These are phyloP conservation scores for Carassius gibelio DNA, from an alignment of 2,113 vertebrate genomes.

Conservation along the genomic window DNA sequence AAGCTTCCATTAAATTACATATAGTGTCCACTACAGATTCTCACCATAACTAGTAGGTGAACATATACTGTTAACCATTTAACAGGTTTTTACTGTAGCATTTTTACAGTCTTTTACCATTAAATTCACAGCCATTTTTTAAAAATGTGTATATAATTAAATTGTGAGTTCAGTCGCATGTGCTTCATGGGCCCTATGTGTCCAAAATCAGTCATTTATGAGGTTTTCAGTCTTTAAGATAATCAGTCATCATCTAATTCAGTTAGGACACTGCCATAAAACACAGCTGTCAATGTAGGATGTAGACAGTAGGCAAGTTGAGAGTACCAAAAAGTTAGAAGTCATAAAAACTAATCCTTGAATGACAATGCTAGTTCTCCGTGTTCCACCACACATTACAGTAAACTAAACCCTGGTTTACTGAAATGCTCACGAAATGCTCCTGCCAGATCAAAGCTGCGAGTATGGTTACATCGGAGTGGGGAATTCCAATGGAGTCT, in stretches of 20 bases:
- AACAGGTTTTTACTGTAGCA: no score
- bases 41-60: no score
- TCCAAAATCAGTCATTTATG: not conserved
- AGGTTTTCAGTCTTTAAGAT: not conserved
- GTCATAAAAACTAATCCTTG: slow-evolving; percentile 55
- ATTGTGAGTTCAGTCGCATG: not conserved
- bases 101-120: no score
- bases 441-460: slow-evolving; percentile 47
- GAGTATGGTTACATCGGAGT: slow-evolving; percentile 54
- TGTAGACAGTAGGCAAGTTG: not conserved
- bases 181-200: not conserved
- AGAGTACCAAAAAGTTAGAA: not conserved
- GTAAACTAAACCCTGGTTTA: slow-evolving; percentile 49
- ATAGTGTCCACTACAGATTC: no score
- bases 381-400: slow-evolving; percentile 47
- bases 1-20: no score
- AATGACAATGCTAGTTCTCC: slow-evolving; percentile 47
- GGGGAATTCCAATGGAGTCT: slow-evolving; percentile 25
- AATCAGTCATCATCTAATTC: not conserved
- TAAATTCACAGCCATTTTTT: no score
- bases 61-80: no score
- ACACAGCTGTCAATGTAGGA: not conserved
- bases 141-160: no score
- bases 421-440: slow-evolving; percentile 43
- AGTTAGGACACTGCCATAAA: not conserved